Percentiles rank a stretch among this genome's conserved stretches.
Conservation (phyloP, 2,888 invertebrate species). For the Tenthredo mesomela region DNA sequence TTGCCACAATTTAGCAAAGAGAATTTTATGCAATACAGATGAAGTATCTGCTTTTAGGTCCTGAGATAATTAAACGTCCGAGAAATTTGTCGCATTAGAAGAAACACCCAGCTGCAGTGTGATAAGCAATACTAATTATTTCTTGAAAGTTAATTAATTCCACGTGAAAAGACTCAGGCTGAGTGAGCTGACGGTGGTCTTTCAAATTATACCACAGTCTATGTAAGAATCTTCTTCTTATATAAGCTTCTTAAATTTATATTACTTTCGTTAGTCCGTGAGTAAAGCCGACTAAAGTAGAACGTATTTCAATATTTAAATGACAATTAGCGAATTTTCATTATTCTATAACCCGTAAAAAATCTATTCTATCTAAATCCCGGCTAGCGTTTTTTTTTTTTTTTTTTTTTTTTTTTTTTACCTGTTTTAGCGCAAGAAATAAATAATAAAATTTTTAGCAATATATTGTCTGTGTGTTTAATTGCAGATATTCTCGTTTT, state of each 20-base stretch:
- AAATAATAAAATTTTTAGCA: not conserved
- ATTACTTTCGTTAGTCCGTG: not conserved
- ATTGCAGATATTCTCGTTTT: slow-evolving; percentile 14
- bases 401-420: not conserved
- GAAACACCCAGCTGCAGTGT: not conserved
- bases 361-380: not conserved
- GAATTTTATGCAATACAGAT: not conserved
- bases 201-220: slow-evolving; percentile 36
- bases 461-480: not conserved
- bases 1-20: not conserved
- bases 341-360: not conserved
- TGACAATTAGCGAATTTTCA: slow-evolving; percentile 23
- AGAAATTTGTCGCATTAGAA: not conserved
- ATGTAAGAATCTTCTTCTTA: slow-evolving; percentile 19
- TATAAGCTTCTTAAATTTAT: slow-evolving; percentile 40
- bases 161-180: slow-evolving; percentile 22
- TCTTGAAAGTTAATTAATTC: slow-evolving; percentile 30
- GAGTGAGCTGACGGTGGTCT: slow-evolving; percentile 8
- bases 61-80: not conserved
- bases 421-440: not conserved
- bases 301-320: slow-evolving; percentile 17
- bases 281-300: not conserved
- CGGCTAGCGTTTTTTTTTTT: not conserved
- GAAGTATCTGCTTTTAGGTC: not conserved
- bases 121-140: slow-evolving; percentile 40